Conservation (phyloP, 2,113 vertebrate genomes). For the Eretmochelys imbricata region DNA sequence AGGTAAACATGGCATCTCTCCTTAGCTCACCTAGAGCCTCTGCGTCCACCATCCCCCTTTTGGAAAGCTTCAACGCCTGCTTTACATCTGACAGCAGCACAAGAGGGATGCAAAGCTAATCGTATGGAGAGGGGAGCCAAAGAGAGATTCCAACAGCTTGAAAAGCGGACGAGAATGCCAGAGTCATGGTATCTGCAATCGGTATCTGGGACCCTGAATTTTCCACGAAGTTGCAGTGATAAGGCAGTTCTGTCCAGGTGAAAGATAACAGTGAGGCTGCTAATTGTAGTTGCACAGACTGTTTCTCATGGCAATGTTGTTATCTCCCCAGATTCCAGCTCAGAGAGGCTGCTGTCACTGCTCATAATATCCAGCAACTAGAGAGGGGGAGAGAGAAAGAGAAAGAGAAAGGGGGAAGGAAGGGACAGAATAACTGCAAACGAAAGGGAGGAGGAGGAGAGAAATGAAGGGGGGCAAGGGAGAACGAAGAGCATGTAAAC, state of each 20-base stretch:
- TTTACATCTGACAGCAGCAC: conserved; percentile 51
- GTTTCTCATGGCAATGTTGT: conserved; percentile 54
- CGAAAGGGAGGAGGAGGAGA: background rate
- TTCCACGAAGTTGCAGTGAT: conserved; percentile 55
- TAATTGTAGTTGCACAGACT: conserved; percentile 63
- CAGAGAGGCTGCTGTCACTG: conserved; percentile 51
- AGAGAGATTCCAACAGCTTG: conserved; percentile 48
- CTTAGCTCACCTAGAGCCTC: background rate
- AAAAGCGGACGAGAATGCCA: conserved; percentile 40
- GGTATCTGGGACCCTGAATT: conserved; percentile 51
- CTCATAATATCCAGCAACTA: conserved; percentile 50
- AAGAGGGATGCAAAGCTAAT: conserved; percentile 37
- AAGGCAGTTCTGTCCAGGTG: conserved; percentile 65
- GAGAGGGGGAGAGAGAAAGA: background rate
- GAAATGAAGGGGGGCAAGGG: background rate
- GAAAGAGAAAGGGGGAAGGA: background rate
- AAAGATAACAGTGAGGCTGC: conserved; percentile 55
- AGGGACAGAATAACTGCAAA: background rate
- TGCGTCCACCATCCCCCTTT: background rate
- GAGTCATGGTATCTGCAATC: background rate
- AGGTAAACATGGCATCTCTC: conserved; percentile 29
- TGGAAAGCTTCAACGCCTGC: conserved; percentile 1
- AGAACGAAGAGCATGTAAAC: background rate
- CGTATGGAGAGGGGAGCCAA: conserved; percentile 10
- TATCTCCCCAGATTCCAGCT: conserved; percentile 68